Evolutionary conservation across 1,140 invertebrate species (phyloP).

Genomic region (Camponotus pennsylvanicus): DNA sequence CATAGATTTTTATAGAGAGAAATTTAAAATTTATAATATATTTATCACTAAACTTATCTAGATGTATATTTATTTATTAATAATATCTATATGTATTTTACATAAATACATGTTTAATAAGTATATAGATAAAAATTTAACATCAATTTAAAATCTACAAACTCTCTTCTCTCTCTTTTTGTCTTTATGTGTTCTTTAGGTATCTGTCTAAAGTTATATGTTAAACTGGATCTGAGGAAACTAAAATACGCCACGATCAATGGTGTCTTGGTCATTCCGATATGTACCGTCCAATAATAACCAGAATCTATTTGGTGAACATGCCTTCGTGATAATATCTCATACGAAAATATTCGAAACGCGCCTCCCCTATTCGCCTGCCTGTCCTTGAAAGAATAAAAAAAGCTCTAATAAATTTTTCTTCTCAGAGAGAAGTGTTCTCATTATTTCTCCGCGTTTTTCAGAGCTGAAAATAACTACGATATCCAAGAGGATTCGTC

Average conservation of each 20-base stretch:
- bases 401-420: background rate
- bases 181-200: background rate
- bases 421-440: background rate
- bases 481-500: background rate
- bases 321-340: conserved; percentile 18
- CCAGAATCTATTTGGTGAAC: conserved; percentile 25
- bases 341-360: background rate
- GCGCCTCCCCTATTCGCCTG: background rate
- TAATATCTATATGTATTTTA: background rate
- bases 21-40: background rate
- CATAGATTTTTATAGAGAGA: too few relatives aligned
- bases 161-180: background rate
- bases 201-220: conserved; percentile 30
- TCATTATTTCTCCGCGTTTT: background rate
- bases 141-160: background rate
- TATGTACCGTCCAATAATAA: conserved; percentile 45
- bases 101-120: background rate
- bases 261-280: background rate
- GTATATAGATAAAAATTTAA: background rate
- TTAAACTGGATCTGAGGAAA: conserved; percentile 23
- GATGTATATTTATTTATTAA: background rate
- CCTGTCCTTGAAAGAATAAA: conserved; percentile 26
- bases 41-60: background rate
- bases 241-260: conserved; percentile 50
- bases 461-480: conserved; percentile 12